phyloP scores from a whole-genome alignment of 2,797 vertebrate species.

The Sternarchorhynchus goeldii region DNA sequence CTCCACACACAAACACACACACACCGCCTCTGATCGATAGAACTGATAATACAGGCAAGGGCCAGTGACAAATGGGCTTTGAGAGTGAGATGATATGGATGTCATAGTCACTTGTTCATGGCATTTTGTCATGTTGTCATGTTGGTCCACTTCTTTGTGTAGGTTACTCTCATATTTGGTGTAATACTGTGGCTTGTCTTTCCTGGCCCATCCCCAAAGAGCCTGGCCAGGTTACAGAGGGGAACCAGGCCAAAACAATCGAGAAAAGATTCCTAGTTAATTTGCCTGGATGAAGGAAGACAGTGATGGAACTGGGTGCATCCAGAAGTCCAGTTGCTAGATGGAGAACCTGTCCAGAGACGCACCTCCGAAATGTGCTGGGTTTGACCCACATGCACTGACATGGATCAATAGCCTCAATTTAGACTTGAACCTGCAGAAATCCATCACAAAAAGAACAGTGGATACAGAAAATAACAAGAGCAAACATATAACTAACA shows the following conservation, averaged over 20 bases:
- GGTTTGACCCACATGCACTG: not conserved
- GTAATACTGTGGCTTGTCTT: not conserved
- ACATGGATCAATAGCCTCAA: not conserved
- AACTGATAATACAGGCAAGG: slow-evolving; percentile 66
- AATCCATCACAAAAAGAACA: not conserved
- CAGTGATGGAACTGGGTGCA: not conserved
- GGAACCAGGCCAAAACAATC: not conserved
- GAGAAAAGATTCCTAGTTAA: not conserved
- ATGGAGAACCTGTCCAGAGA: not conserved
- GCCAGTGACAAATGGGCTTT: slow-evolving; percentile 56
- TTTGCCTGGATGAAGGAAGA: not conserved
- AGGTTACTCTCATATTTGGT: slow-evolving; percentile 3
- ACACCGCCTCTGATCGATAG: slow-evolving; percentile 71
- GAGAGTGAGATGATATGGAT: slow-evolving; percentile 57
- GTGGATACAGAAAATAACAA: not conserved
- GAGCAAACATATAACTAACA: not conserved
- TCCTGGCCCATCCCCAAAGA: too few species aligned
- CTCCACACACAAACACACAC: slow-evolving; percentile 38
- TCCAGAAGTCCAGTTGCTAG: slow-evolving; percentile 34
- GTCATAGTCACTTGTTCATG: slow-evolving; percentile 44
- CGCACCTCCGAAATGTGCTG: not conserved
- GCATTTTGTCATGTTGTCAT: slow-evolving; percentile 43
- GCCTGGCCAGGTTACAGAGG: not conserved
- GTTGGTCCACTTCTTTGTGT: slow-evolving; percentile 8
- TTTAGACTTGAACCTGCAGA: not conserved